Evolutionary conservation across 2,113 vertebrate genomes (phyloP).

Genomic region (Sardina pilchardus): DNA sequence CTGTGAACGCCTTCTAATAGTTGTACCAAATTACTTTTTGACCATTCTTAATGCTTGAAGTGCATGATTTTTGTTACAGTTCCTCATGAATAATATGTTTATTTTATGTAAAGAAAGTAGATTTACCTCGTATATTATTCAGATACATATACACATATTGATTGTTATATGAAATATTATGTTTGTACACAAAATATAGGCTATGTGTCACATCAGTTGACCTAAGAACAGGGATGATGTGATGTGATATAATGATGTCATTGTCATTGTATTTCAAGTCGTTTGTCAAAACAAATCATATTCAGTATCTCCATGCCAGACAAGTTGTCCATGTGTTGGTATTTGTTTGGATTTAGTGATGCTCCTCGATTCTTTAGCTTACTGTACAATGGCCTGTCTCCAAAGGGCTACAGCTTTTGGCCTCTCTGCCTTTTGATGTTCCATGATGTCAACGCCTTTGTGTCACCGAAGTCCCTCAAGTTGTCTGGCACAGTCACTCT

Average conservation of each 20-base stretch:
- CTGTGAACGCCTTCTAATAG: neutral
- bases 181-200: neutral
- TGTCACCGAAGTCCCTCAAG: neutral
- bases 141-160: neutral
- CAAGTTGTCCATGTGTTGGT: constrained; percentile 46
- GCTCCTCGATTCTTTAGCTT: constrained; percentile 33
- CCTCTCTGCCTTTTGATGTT: constrained; percentile 65
- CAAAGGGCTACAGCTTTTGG: constrained; percentile 65
- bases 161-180: constrained; percentile 13
- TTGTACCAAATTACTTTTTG: neutral
- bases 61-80: constrained; percentile 16
- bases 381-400: constrained; percentile 54
- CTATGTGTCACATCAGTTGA: neutral
- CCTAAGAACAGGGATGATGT: constrained; percentile 3
- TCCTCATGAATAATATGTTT: neutral
- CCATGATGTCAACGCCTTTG: constrained; percentile 62
- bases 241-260: neutral
- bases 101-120: constrained; percentile 10
- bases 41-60: constrained; percentile 3
- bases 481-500: neutral
- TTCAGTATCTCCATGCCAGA: neutral
- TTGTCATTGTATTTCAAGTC: neutral
- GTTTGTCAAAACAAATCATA: too few relatives aligned
- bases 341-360: constrained; percentile 34
- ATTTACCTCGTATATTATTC: neutral